phyloP scores from a whole-genome alignment of 1,140 invertebrate genomes.

The Drosophila bipectinata region DNA sequence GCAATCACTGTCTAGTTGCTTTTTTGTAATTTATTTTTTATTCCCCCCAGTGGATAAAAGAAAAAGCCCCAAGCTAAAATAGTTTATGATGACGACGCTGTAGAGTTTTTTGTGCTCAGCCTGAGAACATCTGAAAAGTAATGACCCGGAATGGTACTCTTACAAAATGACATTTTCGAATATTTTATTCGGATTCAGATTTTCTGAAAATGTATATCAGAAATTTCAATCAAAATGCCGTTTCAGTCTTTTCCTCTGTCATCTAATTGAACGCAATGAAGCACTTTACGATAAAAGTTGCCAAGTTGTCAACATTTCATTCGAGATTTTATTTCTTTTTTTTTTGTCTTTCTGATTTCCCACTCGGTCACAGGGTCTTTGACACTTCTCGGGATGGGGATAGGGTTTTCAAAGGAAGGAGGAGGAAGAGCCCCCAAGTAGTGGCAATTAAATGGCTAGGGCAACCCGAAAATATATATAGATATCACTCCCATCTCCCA shows the following conservation, averaged over 20 bases:
- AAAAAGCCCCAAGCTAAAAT: not conserved
- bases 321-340: constrained; percentile 41
- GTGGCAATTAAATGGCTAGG: constrained; percentile 68
- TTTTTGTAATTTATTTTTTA: constrained; percentile 22
- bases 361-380: constrained; percentile 82
- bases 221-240: constrained; percentile 16
- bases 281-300: constrained; percentile 37
- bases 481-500: constrained; percentile 6
- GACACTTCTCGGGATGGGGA: constrained; percentile 53
- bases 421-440: constrained; percentile 10
- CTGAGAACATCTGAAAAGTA: not conserved
- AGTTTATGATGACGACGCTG: constrained; percentile 1
- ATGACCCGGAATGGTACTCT: not conserved
- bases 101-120: not conserved
- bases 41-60: constrained; percentile 10
- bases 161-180: not conserved
- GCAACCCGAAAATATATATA: constrained; percentile 59
- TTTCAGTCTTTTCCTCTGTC: constrained; percentile 20
- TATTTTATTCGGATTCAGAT: not conserved
- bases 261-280: constrained; percentile 45
- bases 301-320: constrained; percentile 46
- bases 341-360: constrained; percentile 20
- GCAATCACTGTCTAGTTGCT: not conserved
- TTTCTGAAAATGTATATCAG: constrained; percentile 14
- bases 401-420: not conserved